phyloP scores from a whole-genome alignment of 37 sponge, comb jelly and placozoan species.

The Tethya wilhelma region DNA sequence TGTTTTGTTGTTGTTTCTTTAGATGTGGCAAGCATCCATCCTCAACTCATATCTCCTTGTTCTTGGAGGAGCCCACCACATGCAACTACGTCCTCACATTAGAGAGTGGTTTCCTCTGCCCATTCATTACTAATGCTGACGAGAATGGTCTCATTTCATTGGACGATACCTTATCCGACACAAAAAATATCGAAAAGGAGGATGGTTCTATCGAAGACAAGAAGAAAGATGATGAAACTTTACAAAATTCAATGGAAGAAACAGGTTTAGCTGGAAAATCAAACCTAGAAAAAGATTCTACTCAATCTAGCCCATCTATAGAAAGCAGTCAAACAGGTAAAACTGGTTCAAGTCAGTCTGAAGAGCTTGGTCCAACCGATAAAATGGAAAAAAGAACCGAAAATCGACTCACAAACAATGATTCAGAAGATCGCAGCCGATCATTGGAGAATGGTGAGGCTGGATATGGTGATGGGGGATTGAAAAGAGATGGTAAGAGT shows the following conservation, averaged over 20 bases:
- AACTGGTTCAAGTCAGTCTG: no score
- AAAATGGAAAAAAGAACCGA: no score
- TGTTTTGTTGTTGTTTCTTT: neutral
- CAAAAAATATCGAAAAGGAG: neutral
- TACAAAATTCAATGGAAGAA: neutral
- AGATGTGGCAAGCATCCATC: conserved; percentile 50
- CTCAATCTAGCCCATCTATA: no score
- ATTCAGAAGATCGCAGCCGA: no score
- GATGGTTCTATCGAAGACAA: neutral
- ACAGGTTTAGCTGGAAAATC: neutral
- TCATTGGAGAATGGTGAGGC: no score
- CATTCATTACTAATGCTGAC: conserved; percentile 46
- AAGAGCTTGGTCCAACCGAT: no score
- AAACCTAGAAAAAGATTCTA: neutral
- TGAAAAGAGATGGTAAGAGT: no score
- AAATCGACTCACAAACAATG: no score
- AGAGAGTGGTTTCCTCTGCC: conserved; percentile 74
- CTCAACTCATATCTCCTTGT: conserved; percentile 59
- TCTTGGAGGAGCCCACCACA: conserved; percentile 70
- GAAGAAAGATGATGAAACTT: neutral
- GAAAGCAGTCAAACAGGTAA: no score
- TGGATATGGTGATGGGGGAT: no score
- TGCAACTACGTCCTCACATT: conserved; percentile 78
- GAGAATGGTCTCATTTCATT: conserved; percentile 64
- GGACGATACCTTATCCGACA: neutral